Evolutionary conservation across 2,888 invertebrate genomes (phyloP), one percentile per base, ranked within the genome.

Genomic region (Lydus trimaculatus): DNA sequence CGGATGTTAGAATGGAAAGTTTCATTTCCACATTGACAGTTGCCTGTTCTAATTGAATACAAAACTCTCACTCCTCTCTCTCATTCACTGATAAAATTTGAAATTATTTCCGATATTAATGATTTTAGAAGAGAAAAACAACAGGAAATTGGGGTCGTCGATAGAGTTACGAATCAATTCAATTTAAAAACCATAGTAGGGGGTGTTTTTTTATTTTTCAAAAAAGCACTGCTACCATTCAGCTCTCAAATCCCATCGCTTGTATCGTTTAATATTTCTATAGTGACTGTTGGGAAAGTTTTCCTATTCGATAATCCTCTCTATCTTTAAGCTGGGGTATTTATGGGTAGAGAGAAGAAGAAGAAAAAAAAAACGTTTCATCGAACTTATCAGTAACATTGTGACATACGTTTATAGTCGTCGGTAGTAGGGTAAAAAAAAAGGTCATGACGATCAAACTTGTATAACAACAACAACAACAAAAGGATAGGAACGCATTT

Each of bases 1-100:
- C 74, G 76, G 75, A 75, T 72, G 68, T 66, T 63, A 73, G 64
- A 23, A 70, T 66, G 76, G 76, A 69, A 73, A 74, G 73, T 72
- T 72, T 73, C 71, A 76, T 76, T 72, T 73, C 76, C 75, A 74
- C 69, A 68, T 56, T 48, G 39, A 67, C 52, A 52, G 52, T 52
- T 52, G 52, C 23, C 23, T 52, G 52, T 52, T 52, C 7, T 52
- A 52, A 52, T 52, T 43, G 1, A 7, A 43, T 43, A 43, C 17
- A 17, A 43, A 6, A 48, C 20, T 48, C n/a, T n/a, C n/a, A n/a
- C n/a, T n/a, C n/a, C n/a, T n/a, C n/a, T n/a, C n/a, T n/a, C n/a
- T n/a, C n/a, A n/a, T n/a, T n/a, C n/a, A n/a, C n/a, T n/a, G n/a
- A n/a, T n/a, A n/a, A n/a, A 20, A 48, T 25, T 2, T 4, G 5